phyloP scores from a whole-genome alignment of 2,113 vertebrate genomes.

The Catharus fuscescens region DNA sequence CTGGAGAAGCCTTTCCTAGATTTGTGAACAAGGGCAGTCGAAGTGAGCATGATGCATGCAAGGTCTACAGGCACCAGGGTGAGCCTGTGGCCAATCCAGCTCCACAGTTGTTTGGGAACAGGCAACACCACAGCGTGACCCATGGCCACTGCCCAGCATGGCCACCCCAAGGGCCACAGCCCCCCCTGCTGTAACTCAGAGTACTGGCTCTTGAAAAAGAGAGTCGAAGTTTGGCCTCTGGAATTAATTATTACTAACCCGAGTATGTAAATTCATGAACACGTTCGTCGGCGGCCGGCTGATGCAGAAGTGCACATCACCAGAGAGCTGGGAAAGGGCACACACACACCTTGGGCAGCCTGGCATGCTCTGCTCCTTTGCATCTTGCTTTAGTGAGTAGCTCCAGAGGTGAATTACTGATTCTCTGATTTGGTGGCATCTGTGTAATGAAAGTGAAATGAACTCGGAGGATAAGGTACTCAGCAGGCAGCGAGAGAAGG shows the following conservation, averaged over 20 bases:
- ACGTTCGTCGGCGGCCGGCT: accelerated
- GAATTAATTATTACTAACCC: not conserved
- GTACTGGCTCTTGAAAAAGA: not conserved
- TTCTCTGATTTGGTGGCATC: not conserved
- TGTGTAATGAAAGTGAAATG: not conserved
- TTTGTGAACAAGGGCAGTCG: not conserved
- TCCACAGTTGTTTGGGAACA: accelerated
- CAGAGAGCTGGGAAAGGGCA: not conserved
- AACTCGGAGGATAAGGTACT: not conserved
- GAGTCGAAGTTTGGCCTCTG: not conserved
- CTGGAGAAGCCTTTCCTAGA: too few relatives aligned
- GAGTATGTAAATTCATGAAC: not conserved
- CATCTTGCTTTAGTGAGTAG: not conserved
- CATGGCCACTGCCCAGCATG: accelerated
- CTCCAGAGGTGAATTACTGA: not conserved
- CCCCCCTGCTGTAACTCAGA: too few relatives aligned
- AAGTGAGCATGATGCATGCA: accelerated
- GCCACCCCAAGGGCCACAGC: not conserved
- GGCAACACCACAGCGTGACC: accelerated
- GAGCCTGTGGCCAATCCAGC: not conserved
- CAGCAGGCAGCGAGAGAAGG: not conserved
- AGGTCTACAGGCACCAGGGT: not conserved
- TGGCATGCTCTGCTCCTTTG: accelerated
- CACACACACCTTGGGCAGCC: accelerated
- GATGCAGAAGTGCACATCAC: not conserved